phyloP scores from a whole-genome alignment of 1,140 invertebrate genomes.

The Drosophila tani region DNA sequence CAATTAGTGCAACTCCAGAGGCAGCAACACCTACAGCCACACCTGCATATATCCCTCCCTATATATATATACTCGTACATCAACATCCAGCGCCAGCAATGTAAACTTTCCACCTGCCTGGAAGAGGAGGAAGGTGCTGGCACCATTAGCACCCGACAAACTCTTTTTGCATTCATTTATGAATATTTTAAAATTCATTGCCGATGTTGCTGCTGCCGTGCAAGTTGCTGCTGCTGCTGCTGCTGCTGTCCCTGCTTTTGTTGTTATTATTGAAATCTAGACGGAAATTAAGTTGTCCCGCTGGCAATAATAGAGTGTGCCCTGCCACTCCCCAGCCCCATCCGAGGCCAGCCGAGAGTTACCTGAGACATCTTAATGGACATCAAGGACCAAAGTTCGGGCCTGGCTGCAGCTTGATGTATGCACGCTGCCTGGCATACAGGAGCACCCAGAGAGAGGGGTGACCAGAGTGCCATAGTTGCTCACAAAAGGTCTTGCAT shows the following conservation, averaged over 20 bases:
- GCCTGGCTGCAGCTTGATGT: slow-evolving; percentile 30
- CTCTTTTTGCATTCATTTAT: slow-evolving; percentile 69
- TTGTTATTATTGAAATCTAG: slow-evolving; percentile 75
- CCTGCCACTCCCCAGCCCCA: not conserved
- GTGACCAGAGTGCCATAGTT: slow-evolving; percentile 2
- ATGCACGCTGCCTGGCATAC: not conserved
- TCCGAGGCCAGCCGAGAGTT: slow-evolving; percentile 17
- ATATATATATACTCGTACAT: not conserved
- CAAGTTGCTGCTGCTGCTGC: not conserved
- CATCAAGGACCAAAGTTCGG: slow-evolving; percentile 66
- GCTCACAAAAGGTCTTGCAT: slow-evolving; percentile 16
- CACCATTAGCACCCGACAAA: slow-evolving; percentile 45
- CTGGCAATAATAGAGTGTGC: slow-evolving; percentile 48
- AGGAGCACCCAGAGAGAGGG: not conserved
- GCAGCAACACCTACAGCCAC: slow-evolving; percentile 17
- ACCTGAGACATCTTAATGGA: slow-evolving; percentile 78
- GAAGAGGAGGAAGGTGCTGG: not conserved
- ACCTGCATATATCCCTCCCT: not conserved
- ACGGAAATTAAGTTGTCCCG: slow-evolving; percentile 80
- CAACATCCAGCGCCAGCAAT: slow-evolving; percentile 12
- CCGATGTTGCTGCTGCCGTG: slow-evolving; percentile 36
- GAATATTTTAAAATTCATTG: slow-evolving; percentile 81
- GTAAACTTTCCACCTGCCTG: slow-evolving; percentile 50
- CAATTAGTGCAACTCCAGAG: slow-evolving; percentile 70
- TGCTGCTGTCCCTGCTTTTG: slow-evolving; percentile 29